A percentile compares a stretch with the other conserved stretches of the same genome.
These are phyloP conservation scores for Nyctalus aviator DNA, from an alignment of 2,797 vertebrate species.

Conservation along the genomic window DNA sequence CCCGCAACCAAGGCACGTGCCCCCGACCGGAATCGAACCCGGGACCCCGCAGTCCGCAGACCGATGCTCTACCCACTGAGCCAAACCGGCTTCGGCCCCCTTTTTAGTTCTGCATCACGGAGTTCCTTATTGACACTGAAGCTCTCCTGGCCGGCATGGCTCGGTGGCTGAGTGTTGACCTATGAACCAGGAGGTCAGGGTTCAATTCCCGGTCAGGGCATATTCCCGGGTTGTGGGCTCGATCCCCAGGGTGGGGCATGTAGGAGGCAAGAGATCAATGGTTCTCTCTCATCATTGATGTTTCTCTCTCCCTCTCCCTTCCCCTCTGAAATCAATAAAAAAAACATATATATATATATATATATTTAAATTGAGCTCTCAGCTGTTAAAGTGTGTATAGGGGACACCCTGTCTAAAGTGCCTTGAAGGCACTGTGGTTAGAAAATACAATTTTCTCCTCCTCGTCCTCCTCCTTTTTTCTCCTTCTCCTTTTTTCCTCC, in stretches of 20 bases:
- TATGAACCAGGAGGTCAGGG: background rate
- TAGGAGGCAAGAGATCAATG: too few species aligned
- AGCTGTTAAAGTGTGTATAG: too few species aligned
- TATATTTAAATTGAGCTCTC: too few species aligned
- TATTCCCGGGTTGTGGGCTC: background rate
- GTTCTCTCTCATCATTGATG: too few species aligned
- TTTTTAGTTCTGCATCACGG: slow-evolving; percentile 25
- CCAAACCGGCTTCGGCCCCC: too few species aligned
- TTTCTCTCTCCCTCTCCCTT: too few species aligned
- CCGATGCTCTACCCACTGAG: too few species aligned
- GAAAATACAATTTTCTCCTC: background rate
- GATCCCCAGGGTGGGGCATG: background rate
- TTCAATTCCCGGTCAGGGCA: background rate
- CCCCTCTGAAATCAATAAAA: too few species aligned
- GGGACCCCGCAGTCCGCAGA: too few species aligned
- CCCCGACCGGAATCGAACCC: too few species aligned
- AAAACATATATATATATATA: too few species aligned
- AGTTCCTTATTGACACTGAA: background rate
- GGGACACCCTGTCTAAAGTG: background rate
- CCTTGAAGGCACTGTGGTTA: background rate
- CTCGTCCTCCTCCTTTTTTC: background rate
- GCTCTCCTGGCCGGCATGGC: background rate
- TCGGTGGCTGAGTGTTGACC: background rate
- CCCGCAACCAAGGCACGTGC: too few species aligned
- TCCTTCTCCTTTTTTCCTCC: background rate